A percentile compares a stretch with the other conserved stretches of the same genome.
Evolutionary conservation across 2,113 vertebrate species (phyloP).

Genomic region (Sminthopsis crassicaudata): DNA sequence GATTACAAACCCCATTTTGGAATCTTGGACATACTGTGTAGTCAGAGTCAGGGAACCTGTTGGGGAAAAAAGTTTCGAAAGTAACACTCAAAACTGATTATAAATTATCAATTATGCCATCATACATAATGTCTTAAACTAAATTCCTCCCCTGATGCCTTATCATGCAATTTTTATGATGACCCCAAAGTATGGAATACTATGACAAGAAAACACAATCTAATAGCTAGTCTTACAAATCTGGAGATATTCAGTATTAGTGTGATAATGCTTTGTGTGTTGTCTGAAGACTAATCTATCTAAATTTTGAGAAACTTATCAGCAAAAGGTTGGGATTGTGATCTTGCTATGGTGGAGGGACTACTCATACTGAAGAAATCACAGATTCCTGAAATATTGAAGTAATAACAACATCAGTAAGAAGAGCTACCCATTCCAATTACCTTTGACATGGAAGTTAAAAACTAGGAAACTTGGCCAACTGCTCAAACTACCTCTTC

Average conservation of each 20-base stretch:
- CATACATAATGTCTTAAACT: not conserved
- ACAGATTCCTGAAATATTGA: not conserved
- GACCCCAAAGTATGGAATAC: not conserved
- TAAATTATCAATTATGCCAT: not conserved
- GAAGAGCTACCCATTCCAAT: not conserved
- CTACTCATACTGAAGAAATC: not conserved
- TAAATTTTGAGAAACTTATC: not conserved
- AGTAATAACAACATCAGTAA: not conserved
- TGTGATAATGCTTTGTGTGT: not conserved
- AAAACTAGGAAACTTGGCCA: not conserved
- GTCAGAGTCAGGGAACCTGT: constrained; percentile 92
- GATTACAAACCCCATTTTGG: constrained; percentile 99
- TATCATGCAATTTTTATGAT: not conserved
- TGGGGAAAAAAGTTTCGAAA: constrained; percentile 42
- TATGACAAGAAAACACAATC: not conserved
- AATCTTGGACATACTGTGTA: constrained; percentile 97
- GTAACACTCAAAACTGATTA: not conserved
- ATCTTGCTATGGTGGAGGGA: not conserved
- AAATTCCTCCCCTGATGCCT: not conserved
- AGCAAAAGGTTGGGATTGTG: not conserved
- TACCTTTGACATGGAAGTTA: not conserved
- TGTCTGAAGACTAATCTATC: not conserved
- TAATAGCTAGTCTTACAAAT: not conserved
- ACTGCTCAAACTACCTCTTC: not conserved
- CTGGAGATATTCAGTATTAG: not conserved